phyloP scores from a whole-genome alignment of 2,888 invertebrate genomes.

The Sericinus montela region DNA sequence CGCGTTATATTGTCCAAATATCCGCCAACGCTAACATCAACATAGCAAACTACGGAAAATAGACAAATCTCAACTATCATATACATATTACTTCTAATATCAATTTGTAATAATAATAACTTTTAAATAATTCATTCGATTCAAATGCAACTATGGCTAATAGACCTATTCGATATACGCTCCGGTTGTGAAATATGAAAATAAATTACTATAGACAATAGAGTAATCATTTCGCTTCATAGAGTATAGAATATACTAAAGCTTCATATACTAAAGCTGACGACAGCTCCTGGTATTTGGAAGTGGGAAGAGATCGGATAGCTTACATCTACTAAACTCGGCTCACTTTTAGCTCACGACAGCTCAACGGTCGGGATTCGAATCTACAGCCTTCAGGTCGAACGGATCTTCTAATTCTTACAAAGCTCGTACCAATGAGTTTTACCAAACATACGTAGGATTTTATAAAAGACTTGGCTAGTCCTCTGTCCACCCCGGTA shows the following conservation, averaged over 20 bases:
- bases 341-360: conserved; percentile 54
- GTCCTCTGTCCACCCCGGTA: no score
- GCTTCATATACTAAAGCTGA: conserved; percentile 30
- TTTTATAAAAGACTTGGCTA: no score
- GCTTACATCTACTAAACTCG: conserved; percentile 54
- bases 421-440: no score
- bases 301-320: conserved; percentile 40
- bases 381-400: no score
- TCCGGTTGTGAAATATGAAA: conserved; percentile 47
- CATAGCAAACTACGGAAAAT: conserved; percentile 69
- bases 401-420: no score
- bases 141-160: conserved; percentile 49
- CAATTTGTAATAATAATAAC: conserved; percentile 28
- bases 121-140: conserved; percentile 50
- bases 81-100: conserved; percentile 23
- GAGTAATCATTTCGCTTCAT: no score
- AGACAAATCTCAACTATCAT: conserved; percentile 54
- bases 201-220: conserved; percentile 55
- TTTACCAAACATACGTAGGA: no score
- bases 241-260: no score
- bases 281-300: conserved; percentile 22
- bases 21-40: conserved; percentile 47
- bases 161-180: conserved; percentile 29
- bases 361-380: no score
- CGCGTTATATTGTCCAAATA: conserved; percentile 48